These are phyloP conservation scores for Drosophila seclusa DNA, from an alignment of 2,888 invertebrate species.

Conservation along the genomic window DNA sequence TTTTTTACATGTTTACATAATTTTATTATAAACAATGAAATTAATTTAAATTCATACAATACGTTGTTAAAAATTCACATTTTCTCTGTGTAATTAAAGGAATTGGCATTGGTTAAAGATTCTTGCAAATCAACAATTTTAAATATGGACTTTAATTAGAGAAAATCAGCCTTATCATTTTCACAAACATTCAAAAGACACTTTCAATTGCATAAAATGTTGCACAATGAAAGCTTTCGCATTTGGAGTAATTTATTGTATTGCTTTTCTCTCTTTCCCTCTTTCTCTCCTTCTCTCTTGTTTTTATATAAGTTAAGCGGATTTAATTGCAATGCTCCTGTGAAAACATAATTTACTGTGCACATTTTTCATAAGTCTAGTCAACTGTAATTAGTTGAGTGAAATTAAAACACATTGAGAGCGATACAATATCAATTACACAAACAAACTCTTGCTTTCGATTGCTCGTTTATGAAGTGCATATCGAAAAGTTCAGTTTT, in stretches of 20 bases:
- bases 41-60: not conserved
- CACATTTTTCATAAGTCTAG: not conserved
- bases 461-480: not conserved
- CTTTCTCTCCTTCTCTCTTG: not conserved
- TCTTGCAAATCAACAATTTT: not conserved
- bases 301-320: not conserved
- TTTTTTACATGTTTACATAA: not conserved
- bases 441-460: no score
- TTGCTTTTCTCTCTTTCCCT: not conserved
- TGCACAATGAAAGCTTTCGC: not conserved
- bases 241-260: not conserved
- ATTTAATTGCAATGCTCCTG: not conserved
- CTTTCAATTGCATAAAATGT: not conserved
- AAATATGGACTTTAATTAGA: not conserved
- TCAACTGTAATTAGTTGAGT: not conserved
- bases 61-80: not conserved
- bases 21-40: not conserved
- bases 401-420: not conserved
- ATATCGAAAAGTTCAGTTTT: conserved; percentile 1
- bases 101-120: not conserved
- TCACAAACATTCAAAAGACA: not conserved
- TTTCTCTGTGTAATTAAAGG: not conserved
- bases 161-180: not conserved
- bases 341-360: not conserved
- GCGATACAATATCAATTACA: conserved; percentile 4